A percentile compares a stretch with the other conserved stretches of the same genome.
These are phyloP conservation scores for Clarias gariepinus DNA, from an alignment of 2,113 vertebrate species.

Conservation along the genomic window DNA sequence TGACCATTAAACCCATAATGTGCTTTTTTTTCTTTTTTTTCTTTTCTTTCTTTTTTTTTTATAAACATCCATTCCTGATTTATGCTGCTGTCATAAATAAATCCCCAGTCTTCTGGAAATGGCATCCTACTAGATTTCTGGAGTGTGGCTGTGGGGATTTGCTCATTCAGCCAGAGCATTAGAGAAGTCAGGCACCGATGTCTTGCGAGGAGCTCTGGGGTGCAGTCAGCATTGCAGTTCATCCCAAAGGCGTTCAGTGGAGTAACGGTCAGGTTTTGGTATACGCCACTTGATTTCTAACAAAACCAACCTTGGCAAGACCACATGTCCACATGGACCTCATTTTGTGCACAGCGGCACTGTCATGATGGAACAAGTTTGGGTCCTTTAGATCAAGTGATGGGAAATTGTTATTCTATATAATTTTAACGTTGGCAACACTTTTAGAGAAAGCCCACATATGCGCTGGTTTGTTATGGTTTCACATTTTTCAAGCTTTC, in stretches of 20 bases:
- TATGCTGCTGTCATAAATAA: not conserved
- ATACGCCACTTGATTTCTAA: not conserved
- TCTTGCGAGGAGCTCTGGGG: not conserved
- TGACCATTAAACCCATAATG: not conserved
- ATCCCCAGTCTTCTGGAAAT: not conserved
- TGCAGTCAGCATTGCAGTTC: not conserved
- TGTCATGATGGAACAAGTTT: not conserved
- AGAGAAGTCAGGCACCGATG: not conserved
- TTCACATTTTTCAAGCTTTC: not conserved
- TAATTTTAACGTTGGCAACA: not conserved
- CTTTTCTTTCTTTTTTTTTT: too few relatives aligned
- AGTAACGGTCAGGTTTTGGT: not conserved
- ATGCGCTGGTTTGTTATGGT: too few relatives aligned
- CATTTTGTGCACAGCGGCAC: not conserved
- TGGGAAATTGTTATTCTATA: not conserved
- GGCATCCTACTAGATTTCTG: not conserved
- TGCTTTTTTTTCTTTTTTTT: not conserved
- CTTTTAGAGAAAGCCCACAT: not conserved
- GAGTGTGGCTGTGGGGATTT: not conserved
- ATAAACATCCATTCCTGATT: not conserved
- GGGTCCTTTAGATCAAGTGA: not conserved
- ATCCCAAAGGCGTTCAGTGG: not conserved
- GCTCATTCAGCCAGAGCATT: not conserved
- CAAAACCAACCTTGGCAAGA: not conserved
- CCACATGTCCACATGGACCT: not conserved